Base-by-base conservation (phyloP, 2,888 invertebrate species). In the Eueremaeus valkanovi region DNA sequence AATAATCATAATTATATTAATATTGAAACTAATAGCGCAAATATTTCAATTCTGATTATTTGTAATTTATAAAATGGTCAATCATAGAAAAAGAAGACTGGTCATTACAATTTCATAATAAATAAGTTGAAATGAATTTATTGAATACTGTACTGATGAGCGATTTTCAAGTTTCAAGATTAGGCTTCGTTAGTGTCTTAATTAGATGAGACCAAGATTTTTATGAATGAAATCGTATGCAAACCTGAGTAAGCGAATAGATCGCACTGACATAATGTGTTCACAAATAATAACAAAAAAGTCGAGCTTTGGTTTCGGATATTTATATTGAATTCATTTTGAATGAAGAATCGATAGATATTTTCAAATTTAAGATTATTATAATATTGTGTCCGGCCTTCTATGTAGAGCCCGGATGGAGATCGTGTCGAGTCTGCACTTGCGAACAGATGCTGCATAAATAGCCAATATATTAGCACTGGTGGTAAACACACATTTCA, bases 371-470 rank as follows among this genome's bases (percentile, higher is more conserved):
- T 13, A 31, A 21, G 16, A 36, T 36, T 36, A 33, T 66, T 9
- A 66, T 8, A 55, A 55, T 55, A 21, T 36, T 66, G 6, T 33
- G 36, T 3, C 18, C 13, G 33, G 45, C 16, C 1, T 42, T 45
- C 1, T 42, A 24, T 70, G 24, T 29, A 21, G 29, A 29, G 6
- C 45, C 42, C 13, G 31, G 16, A 13, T 33, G 29, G 24, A 21
- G 45, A 29, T 70, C 1, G 45, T 70, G 42, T 70, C 18, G 31
- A 13, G 27, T 18, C 13, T 31, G 27, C 29, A 40, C 40, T 68
- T 21, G 36, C 40, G 13, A 70, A 45, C 70, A 70, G 68, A 70
- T 70, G 70, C 45, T 68, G 36, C 70, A 70, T 45, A 70, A 42
- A 45, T 42, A 42, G 27, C 42, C 8, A 21, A 40, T 42, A 45